Evolutionary conservation across 2,113 vertebrate genomes (phyloP).

Genomic region (Hepsetus odoe): DNA sequence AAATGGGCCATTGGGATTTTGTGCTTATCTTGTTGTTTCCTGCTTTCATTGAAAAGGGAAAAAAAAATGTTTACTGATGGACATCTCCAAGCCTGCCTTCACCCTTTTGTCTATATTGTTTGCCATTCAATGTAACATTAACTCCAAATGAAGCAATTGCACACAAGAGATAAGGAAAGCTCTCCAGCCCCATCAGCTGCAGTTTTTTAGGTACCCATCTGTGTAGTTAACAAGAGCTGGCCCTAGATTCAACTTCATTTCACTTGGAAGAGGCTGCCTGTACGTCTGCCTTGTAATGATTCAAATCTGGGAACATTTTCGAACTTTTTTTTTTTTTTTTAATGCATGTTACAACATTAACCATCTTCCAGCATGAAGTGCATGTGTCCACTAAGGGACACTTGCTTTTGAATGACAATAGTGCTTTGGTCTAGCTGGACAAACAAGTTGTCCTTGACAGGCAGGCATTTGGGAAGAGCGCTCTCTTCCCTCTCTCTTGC

Average conservation of each 20-base stretch:
- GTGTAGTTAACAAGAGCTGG: neutral
- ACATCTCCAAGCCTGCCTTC: neutral
- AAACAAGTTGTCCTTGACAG: conserved; percentile 24
- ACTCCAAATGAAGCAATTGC: neutral
- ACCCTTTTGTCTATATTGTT: neutral
- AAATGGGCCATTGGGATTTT: neutral
- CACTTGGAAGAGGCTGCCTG: neutral
- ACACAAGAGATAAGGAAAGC: too few species aligned
- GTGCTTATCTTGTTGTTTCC: conserved; percentile 22
- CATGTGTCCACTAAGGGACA: neutral
- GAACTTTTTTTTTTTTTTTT: neutral
- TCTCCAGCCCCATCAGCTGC: neutral
- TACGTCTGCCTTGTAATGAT: conserved; percentile 21
- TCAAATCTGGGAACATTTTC: conserved; percentile 35
- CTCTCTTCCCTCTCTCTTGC: conserved; percentile 24
- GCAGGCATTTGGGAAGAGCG: conserved; percentile 29
- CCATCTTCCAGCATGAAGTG: neutral
- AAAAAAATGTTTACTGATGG: neutral
- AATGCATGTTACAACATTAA: neutral
- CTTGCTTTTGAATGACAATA: neutral
- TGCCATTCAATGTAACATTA: neutral
- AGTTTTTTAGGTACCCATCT: neutral
- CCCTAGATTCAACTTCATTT: conserved; percentile 21
- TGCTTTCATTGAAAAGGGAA: neutral
- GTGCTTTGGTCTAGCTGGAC: neutral